Conservation (phyloP, 2,888 invertebrate species). For the Metellina segmentata region DNA sequence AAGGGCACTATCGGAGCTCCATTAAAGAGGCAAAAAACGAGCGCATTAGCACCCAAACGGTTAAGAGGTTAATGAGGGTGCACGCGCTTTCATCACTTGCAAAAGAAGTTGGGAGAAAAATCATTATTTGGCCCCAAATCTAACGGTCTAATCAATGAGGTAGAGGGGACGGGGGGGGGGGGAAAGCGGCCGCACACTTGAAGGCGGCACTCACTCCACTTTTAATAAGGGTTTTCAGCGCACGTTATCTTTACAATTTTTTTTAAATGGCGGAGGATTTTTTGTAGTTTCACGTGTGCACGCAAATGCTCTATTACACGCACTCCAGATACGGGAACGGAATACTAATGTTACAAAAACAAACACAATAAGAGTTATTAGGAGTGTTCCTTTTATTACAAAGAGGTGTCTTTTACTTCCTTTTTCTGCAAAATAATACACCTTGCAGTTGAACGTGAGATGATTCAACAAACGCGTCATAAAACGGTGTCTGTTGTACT, state of each 20-base stretch:
- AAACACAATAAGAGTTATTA: constrained; percentile 60
- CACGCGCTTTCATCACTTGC: constrained; percentile 1
- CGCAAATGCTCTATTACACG: constrained; percentile 70
- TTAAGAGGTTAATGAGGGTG: constrained; percentile 53
- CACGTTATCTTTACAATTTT: constrained; percentile 67
- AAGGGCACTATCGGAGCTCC: no score
- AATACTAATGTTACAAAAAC: constrained; percentile 64
- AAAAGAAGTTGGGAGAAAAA: constrained; percentile 15
- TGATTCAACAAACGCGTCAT: constrained; percentile 26
- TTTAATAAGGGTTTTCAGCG: constrained; percentile 67
- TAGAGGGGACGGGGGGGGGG: no score
- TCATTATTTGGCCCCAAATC: constrained; percentile 37
- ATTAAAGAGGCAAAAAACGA: constrained; percentile 23
- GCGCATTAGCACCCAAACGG: constrained; percentile 35
- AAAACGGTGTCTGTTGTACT: constrained; percentile 18
- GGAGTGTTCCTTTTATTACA: constrained; percentile 27
- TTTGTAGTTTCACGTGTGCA: constrained; percentile 54
- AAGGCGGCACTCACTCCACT: constrained; percentile 56
- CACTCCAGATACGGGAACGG: constrained; percentile 30
- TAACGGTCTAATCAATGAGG: constrained; percentile 65
- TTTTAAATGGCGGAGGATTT: constrained; percentile 59
- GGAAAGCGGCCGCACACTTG: constrained; percentile 21
- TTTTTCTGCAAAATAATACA: constrained; percentile 30
- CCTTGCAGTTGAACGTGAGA: constrained; percentile 39
- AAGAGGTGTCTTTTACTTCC: constrained; percentile 15